A percentile compares a stretch with the other conserved stretches of the same genome.
Conservation (phyloP, 1,140 invertebrate genomes). For the Microvelia longipes region DNA sequence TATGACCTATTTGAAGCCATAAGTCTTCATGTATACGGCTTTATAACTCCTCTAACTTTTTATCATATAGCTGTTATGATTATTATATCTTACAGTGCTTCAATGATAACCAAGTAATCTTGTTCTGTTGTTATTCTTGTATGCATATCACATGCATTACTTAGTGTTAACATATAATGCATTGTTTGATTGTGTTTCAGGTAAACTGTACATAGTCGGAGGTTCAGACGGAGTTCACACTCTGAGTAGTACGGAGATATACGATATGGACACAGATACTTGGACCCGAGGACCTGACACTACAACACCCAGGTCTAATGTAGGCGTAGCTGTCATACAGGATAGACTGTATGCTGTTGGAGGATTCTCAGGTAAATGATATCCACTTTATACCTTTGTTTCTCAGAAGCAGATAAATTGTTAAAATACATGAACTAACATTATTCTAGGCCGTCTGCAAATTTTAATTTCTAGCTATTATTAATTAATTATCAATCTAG, state of each 20-base stretch:
- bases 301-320: conserved; percentile 49
- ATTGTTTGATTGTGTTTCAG: conserved; percentile 25
- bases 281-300: conserved; percentile 53
- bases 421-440: not conserved
- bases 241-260: conserved; percentile 48
- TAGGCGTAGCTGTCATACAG: conserved; percentile 51
- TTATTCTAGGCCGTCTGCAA: not conserved
- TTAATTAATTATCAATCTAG: too few relatives aligned
- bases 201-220: conserved; percentile 46
- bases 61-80: too few relatives aligned
- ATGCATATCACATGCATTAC: too few relatives aligned
- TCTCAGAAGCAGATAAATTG: not conserved
- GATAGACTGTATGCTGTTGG: conserved; percentile 60
- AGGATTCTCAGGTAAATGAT: conserved; percentile 48
- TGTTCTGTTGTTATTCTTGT: too few relatives aligned
- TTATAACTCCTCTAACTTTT: too few relatives aligned
- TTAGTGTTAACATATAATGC: not conserved
- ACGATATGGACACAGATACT: conserved; percentile 39
- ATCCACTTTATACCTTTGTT: not conserved
- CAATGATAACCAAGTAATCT: too few relatives aligned
- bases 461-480: not conserved
- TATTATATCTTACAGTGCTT: too few relatives aligned
- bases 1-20: too few relatives aligned
- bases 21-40: too few relatives aligned
- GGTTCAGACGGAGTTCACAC: conserved; percentile 58